Evolutionary conservation across 2,888 invertebrate species (phyloP), one percentile per base, ranked within the genome.

Genomic region (Protonemura montana): DNA sequence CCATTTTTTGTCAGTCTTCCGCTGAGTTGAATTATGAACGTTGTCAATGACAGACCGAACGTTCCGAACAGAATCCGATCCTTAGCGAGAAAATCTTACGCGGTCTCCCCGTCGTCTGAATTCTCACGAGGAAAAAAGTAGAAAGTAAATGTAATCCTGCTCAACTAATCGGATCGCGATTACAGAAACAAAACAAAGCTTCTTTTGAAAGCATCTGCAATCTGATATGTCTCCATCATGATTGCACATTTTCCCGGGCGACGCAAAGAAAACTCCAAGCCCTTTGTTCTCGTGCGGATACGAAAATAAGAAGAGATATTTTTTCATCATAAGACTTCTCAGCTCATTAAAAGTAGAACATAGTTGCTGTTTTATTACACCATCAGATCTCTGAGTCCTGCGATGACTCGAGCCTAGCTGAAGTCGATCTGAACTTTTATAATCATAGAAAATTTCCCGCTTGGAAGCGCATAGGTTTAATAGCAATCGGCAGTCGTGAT

Each of bases 371-470:
- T 59, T 59, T 59, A 59, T 59, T 59, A 59, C 59, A 21, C 59
- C 59, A 59, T 59, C 59, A 59, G 59, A 59, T 13, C 59, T 59
- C 21, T n/a, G n/a, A n/a, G n/a, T n/a, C n/a, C n/a, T 21, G 59
- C 13, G 59, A 21, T 59, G 3, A 21, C 13, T 59, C 21, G 59
- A 59, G 21, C 21, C n/a, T n/a, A 13, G 13, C 59, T 21, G 16
- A 13, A 59, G 59, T 59, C 59, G 3, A 59, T 59, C 21, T 59
- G 16, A 59, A 59, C 59, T 59, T 59, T 78, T 78, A 28, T 78
- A 78, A 78, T 78, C 78, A 78, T 78, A 27, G 28, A 25, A 27
- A 78, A 78, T 78, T 78, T 78, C 28, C 78, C 78, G 28, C 28
- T 26, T 78, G 16, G n/a, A 10, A 28, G 28, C 26, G n/a, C 78